phyloP scores from a whole-genome alignment of 2,113 vertebrate genomes.

The Zosterops pallidus region DNA sequence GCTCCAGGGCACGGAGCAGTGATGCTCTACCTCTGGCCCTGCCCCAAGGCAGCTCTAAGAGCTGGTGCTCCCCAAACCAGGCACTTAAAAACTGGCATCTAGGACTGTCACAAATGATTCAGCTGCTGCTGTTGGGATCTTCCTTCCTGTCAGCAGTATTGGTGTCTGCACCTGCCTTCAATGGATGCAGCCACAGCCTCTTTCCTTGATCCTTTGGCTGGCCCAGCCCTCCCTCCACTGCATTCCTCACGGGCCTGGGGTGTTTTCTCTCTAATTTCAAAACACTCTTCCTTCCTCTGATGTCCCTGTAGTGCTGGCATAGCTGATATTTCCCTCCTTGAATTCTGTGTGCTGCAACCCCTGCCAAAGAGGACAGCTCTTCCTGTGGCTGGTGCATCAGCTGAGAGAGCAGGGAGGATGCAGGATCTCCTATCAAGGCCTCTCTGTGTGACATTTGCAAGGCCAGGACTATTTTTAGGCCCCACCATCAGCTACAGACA shows the following conservation, averaged over 20 bases:
- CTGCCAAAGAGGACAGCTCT: neutral
- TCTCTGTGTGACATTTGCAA: slow-evolving; percentile 16
- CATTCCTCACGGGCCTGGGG: neutral
- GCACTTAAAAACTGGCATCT: neutral
- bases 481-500: neutral
- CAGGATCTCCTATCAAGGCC: neutral
- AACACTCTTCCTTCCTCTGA: neutral
- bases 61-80: neutral
- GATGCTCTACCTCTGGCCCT: neutral
- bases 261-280: neutral
- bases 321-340: neutral
- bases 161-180: neutral
- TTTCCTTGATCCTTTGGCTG: neutral
- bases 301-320: neutral
- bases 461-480: slow-evolving; percentile 34
- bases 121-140: neutral
- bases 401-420: neutral
- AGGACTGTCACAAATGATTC: neutral
- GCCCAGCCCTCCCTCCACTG: neutral
- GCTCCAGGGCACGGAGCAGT: fast-evolving
- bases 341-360: neutral
- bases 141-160: neutral
- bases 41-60: neutral
- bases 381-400: neutral
- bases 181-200: fast-evolving